Evolutionary conservation across 2,797 vertebrate species (phyloP), one percentile per base, ranked within the genome.

Genomic region (Sebastes paucispinis): DNA sequence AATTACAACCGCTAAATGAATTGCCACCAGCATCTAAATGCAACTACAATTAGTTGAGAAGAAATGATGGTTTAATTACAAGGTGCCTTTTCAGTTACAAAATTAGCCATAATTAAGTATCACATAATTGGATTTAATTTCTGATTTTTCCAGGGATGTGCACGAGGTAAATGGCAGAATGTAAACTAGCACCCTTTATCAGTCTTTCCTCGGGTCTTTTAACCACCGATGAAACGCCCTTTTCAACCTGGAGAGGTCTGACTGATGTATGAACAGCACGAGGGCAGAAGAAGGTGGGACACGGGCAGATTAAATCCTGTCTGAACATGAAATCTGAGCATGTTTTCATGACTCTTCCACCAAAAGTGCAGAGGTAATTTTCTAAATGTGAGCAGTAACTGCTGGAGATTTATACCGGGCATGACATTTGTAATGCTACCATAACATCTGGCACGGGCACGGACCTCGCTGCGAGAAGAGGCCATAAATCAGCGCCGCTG

Each of bases 401-500:
- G 83, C 82, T 74, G 69, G 74, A 90, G 91, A 94, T 94, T 94
- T 94, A 93, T 91, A 82, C 82, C 69, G 81, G 87, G 72, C 83
- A 75, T 91, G 93, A 92, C 92, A 93, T 83, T 93, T 94, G 92
- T 90, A 94, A 92, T 90, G 75, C 91, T 87, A 87, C 89, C 89
- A 85, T 93, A 93, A 93, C 91, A 92, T 92, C 92, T 95, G 93
- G 88, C 86, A 85, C 86, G 83, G 88, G 75, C 90, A 76, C 60
- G 85, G 87, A 88, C 88, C 85, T 87, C 31, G 64, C 80, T 78
- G 75, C n/a, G 83, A 88, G 89, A 77, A 24, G 69, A 86, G 73
- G 65, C 58, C 22, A 82, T 93, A 92, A 94, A 94, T 94, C 91
- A 87, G 66, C 25, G 5, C 52, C 60, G 85, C 86, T 71, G 65